Base-by-base conservation (phyloP, 2,888 invertebrate species). In the Melinaea menophilus region DNA sequence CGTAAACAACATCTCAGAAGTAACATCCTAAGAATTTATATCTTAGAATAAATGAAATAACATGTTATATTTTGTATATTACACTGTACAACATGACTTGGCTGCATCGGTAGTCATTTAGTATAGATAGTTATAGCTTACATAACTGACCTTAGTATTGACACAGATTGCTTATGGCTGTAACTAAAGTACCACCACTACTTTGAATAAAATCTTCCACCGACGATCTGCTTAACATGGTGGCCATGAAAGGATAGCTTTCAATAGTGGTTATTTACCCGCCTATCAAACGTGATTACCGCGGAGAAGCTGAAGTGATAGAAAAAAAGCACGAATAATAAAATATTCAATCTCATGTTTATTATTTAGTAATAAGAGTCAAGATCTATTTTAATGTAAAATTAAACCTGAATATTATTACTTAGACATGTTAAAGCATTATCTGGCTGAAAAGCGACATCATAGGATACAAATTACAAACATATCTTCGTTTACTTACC, bases 221-320 rank as follows among this genome's bases (percentile, higher is more conserved):
- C 60, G 61, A 75, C 33, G 66, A 63, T 1, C 66, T 64, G 59
- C 69, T 79, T 66, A 81, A 77, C 81, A 85, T 79, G 71, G 79
- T 81, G 64, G 79, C 69, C 81, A 85, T 84, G 73, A 74, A 85
- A 0, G 84, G 84, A 69, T 82, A 84, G 1, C 64, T 22, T 0
- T 80, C 71, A 2, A 87, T 65, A 0, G 71, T 73, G 7, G 83
- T 80, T 2, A 69, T 57, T 1, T 64, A 37, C 2, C 86, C 86
- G 5, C 85, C 85, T 2, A 84, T 82, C 48, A 85, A 83, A 34
- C 83, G 81, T 56, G 61, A 54, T 7, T 55, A 70, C 66, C 72
- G 73, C 2, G 81, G 80, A 34, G 72, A 75, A 74, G 84, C 85
- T 83, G 70, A 2, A 70, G 71, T 37, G n/a, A 5, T 48, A 47